Evolutionary conservation across 2,797 vertebrate genomes (phyloP).

Genomic region (Pseudotriccus pelzelni): DNA sequence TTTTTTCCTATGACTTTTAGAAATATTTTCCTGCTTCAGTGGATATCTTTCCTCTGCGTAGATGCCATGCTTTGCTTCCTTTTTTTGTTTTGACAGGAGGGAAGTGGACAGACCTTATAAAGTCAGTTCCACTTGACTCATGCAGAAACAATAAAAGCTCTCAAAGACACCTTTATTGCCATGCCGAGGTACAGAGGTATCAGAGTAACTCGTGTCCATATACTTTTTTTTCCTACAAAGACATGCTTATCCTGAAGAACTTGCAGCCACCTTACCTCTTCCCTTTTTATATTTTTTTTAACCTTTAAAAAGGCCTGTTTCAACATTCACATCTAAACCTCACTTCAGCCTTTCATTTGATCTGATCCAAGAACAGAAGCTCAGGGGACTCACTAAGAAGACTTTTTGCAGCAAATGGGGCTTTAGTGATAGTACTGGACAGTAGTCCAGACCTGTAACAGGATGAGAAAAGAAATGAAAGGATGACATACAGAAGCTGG

Average conservation of each 20-base stretch:
- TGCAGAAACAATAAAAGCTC: neutral
- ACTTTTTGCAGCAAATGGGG: neutral
- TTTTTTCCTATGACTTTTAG: conserved; percentile 45
- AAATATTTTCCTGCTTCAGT: neutral
- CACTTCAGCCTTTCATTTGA: neutral
- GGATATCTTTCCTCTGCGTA: neutral
- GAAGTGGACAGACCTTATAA: neutral
- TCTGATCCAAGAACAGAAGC: neutral
- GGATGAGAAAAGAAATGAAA: neutral
- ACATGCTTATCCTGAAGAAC: neutral
- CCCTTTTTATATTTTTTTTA: neutral
- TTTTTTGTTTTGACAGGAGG: neutral
- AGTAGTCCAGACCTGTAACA: neutral
- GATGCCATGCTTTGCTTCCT: neutral
- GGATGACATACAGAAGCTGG: neutral
- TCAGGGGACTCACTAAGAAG: neutral
- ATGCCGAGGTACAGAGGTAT: neutral
- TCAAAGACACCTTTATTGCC: neutral
- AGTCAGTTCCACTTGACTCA: neutral
- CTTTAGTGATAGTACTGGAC: neutral
- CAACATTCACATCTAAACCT: neutral
- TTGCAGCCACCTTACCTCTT: neutral
- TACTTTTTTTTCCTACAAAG: neutral
- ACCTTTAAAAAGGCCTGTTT: neutral
- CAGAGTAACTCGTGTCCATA: neutral